A percentile compares a stretch with the other conserved stretches of the same genome.
Evolutionary conservation across 2,113 vertebrate species (phyloP).

Genomic region (Stigmatopora argus): DNA sequence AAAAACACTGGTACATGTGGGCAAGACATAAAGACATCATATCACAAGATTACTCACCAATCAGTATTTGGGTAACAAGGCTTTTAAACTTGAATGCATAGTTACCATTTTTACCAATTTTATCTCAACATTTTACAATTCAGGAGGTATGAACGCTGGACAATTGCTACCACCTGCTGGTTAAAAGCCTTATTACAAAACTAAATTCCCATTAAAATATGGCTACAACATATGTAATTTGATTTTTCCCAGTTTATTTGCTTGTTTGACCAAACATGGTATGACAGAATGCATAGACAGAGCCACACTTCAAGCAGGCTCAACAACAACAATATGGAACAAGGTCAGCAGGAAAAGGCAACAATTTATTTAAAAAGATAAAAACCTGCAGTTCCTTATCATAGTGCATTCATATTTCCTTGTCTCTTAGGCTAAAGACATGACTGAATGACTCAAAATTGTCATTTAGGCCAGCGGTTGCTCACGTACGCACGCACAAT

Average conservation of each 20-base stretch:
- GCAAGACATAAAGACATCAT: too few relatives aligned
- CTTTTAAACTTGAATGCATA: too few relatives aligned
- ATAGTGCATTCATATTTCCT: slow-evolving; percentile 19
- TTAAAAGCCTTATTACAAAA: not conserved
- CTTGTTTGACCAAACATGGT: slow-evolving; percentile 65
- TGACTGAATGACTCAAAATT: slow-evolving; percentile 10
- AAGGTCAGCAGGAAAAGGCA: slow-evolving; percentile 34
- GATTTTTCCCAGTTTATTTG: slow-evolving; percentile 63
- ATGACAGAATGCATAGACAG: slow-evolving; percentile 64
- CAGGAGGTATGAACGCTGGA: not conserved
- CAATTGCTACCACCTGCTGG: slow-evolving; percentile 39
- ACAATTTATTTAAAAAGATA: slow-evolving; percentile 31
- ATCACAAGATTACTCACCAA: too few relatives aligned
- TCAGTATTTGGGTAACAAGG: too few relatives aligned
- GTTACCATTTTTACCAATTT: too few relatives aligned
- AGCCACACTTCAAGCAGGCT: slow-evolving; percentile 43
- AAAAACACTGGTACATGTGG: too few relatives aligned
- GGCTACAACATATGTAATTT: slow-evolving; percentile 14
- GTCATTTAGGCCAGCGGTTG: slow-evolving; percentile 11
- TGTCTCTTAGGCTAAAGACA: slow-evolving; percentile 18
- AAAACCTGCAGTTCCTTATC: slow-evolving; percentile 37
- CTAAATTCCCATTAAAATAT: not conserved
- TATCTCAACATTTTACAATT: too few relatives aligned
- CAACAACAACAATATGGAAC: slow-evolving; percentile 33
- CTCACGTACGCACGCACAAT: slow-evolving; percentile 15